Conservation (phyloP, 2,113 vertebrate genomes). For the Brachionichthys hirsutus region DNA sequence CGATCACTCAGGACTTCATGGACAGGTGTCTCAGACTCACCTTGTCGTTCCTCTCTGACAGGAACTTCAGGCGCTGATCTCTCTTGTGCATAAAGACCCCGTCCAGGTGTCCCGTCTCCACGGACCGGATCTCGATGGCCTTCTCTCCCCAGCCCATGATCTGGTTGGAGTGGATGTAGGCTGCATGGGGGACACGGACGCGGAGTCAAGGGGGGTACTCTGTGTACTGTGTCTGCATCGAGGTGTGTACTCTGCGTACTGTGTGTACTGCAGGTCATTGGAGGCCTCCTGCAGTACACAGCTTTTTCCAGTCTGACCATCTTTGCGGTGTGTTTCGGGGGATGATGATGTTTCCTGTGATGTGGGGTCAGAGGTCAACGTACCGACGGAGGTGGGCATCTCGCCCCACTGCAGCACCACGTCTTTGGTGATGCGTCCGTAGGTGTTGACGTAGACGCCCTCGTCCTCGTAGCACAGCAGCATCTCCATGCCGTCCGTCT, state of each 20-base stretch:
- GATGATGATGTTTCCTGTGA: too few species aligned
- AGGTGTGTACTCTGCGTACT: too few species aligned
- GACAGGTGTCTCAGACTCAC: constrained; percentile 70
- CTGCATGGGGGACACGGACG: constrained; percentile 75
- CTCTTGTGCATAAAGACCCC: constrained; percentile 99
- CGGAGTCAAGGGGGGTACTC: too few species aligned
- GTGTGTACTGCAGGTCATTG: too few species aligned
- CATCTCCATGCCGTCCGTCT: constrained; percentile 99
- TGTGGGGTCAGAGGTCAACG: constrained; percentile 72
- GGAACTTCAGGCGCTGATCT: constrained; percentile 99
- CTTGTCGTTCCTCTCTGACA: constrained; percentile 99
- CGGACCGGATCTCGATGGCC: constrained; percentile 99
- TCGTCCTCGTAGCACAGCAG: constrained; percentile 99
- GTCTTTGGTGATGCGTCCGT: constrained; percentile 98
- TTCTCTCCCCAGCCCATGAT: constrained; percentile 99
- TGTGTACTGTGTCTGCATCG: too few species aligned
- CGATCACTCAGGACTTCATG: too few species aligned
- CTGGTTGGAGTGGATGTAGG: constrained; percentile 99
- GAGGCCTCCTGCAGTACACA: too few species aligned
- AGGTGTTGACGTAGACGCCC: constrained; percentile 98
- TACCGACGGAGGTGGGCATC: constrained; percentile 99
- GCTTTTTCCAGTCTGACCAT: too few species aligned
- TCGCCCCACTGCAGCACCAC: constrained; percentile 99
- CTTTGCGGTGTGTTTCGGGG: too few species aligned
- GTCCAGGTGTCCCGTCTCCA: constrained; percentile 99